A percentile compares a stretch with the other conserved stretches of the same genome.
Evolutionary conservation across 2,888 invertebrate species (phyloP).

Genomic region (Vannuccia rotundouncinata): DNA sequence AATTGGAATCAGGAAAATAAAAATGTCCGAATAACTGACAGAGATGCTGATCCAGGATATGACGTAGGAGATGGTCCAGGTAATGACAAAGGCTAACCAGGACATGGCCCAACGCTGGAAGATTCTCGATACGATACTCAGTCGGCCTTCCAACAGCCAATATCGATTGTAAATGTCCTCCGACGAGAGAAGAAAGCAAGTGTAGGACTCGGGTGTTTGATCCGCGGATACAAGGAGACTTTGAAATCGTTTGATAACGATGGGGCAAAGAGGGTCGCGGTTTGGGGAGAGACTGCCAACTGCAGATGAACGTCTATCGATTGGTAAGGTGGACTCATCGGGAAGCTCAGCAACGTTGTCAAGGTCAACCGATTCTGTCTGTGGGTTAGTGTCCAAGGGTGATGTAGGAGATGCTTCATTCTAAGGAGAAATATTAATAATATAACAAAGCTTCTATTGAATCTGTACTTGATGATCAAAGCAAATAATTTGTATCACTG

Average conservation of each 20-base stretch:
- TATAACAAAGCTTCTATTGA: too few relatives aligned
- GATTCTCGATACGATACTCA: not conserved
- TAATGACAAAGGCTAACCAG: not conserved
- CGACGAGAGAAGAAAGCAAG: not conserved
- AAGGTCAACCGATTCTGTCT: too few relatives aligned
- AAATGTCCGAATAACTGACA: not conserved
- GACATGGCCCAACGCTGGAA: constrained; percentile 7
- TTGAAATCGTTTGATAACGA: not conserved
- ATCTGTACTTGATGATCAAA: too few relatives aligned
- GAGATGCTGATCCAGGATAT: not conserved
- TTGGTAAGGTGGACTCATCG: not conserved
- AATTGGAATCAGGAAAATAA: not conserved
- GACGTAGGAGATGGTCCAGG: constrained; percentile 4
- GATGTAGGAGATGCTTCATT: too few relatives aligned
- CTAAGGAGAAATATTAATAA: too few relatives aligned
- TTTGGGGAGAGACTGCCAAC: not conserved
- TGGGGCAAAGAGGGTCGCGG: not conserved
- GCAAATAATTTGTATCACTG: too few relatives aligned
- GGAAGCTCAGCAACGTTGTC: not conserved
- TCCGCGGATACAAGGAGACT: not conserved
- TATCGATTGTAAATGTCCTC: constrained; percentile 1
- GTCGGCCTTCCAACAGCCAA: not conserved
- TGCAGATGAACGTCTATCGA: too few relatives aligned
- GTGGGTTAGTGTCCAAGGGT: too few relatives aligned
- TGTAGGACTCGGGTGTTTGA: not conserved